Evolutionary conservation across 2,113 vertebrate species (phyloP).

Genomic region (Piprites chloris): DNA sequence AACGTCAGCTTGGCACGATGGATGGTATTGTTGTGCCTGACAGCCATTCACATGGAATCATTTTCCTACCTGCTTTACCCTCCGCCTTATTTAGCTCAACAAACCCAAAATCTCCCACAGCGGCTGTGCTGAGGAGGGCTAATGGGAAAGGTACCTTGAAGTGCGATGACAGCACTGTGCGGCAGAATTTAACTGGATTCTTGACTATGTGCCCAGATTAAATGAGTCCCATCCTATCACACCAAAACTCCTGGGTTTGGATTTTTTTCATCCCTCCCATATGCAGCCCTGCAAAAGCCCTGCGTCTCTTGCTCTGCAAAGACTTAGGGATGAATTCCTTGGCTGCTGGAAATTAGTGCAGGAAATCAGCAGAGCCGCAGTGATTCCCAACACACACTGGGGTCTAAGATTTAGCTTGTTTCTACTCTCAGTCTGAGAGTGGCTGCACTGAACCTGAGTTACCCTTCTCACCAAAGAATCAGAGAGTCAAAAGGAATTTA

Average conservation of each 20-base stretch:
- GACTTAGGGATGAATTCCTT: not conserved
- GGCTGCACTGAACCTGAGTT: not conserved
- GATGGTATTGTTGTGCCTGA: not conserved
- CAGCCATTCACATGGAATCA: slow-evolving; percentile 34
- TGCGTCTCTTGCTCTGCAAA: not conserved
- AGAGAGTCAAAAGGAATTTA: not conserved
- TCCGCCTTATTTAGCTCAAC: slow-evolving; percentile 48
- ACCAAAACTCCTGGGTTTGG: not conserved
- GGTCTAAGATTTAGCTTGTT: not conserved
- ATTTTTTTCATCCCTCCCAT: not conserved
- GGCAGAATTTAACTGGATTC: not conserved
- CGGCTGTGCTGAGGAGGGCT: accelerated
- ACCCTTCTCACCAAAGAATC: not conserved
- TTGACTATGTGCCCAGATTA: slow-evolving; percentile 11
- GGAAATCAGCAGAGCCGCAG: not conserved
- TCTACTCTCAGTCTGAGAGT: not conserved
- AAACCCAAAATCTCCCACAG: not conserved
- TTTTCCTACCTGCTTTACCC: slow-evolving; percentile 55
- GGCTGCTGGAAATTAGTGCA: not conserved
- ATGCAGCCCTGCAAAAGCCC: not conserved
- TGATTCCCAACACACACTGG: not conserved
- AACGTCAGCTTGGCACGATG: not conserved
- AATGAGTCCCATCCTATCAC: not conserved
- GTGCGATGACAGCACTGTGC: not conserved
- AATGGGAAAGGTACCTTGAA: not conserved